phyloP scores from a whole-genome alignment of 2,888 invertebrate species.

The Neria commutata region DNA sequence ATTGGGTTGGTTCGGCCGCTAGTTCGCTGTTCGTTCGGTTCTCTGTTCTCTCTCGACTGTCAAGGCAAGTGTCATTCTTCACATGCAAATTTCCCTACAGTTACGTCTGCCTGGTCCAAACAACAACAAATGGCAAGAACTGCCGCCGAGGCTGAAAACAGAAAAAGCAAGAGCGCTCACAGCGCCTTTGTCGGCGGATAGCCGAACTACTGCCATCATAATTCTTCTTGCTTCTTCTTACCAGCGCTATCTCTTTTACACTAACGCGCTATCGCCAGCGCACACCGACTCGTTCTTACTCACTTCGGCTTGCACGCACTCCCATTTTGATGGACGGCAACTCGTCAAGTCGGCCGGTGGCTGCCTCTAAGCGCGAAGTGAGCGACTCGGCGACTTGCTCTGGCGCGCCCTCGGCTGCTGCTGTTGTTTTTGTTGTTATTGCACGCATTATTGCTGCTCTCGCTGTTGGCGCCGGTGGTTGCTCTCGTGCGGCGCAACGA shows the following conservation, averaged over 20 bases:
- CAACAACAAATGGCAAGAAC: constrained; percentile 5
- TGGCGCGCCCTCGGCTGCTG: constrained; percentile 18
- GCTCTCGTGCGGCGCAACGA: constrained; percentile 28
- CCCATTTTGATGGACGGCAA: constrained; percentile 26
- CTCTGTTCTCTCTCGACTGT: too few relatives aligned
- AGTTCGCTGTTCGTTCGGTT: too few relatives aligned
- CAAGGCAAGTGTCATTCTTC: not conserved
- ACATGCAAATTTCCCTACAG: not conserved
- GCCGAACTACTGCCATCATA: constrained; percentile 32
- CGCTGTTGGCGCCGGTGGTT: not conserved
- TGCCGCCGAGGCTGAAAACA: constrained; percentile 6
- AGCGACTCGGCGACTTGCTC: not conserved
- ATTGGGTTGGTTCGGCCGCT: too few relatives aligned
- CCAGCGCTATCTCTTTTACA: constrained; percentile 2
- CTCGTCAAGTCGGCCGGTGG: constrained; percentile 32
- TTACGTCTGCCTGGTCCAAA: not conserved
- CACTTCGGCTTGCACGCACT: not conserved
- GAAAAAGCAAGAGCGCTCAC: constrained; percentile 28
- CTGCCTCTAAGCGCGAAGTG: constrained; percentile 12
- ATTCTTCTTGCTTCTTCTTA: constrained; percentile 23
- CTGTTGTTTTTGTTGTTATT: constrained; percentile 17
- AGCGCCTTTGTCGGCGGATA: constrained; percentile 40
- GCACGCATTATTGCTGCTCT: too few relatives aligned
- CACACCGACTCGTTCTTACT: not conserved
- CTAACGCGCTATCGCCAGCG: not conserved